Percentiles rank a stretch among this genome's conserved stretches.
Evolutionary conservation across 2,113 vertebrate species (phyloP).

Genomic region (Petrocephalus microphthalmus): DNA sequence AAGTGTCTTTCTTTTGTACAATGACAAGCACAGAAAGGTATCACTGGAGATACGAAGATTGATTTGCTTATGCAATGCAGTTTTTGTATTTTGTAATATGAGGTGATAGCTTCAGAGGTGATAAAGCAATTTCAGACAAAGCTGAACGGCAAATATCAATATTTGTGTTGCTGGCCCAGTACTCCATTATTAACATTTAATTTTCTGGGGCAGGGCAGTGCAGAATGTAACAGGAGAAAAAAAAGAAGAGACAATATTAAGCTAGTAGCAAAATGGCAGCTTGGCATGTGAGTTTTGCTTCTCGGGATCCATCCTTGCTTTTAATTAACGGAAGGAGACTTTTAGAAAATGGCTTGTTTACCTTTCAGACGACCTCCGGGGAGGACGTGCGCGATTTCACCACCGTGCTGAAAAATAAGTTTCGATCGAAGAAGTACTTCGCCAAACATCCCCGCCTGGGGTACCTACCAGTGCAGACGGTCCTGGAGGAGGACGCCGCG

Average conservation of each 20-base stretch:
- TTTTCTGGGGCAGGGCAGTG: not conserved
- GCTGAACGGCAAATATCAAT: not conserved
- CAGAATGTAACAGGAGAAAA: not conserved
- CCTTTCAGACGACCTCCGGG: constrained; percentile 73
- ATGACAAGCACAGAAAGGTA: not conserved
- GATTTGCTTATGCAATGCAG: not conserved
- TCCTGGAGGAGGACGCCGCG: constrained; percentile 72
- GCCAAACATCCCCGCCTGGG: constrained; percentile 77
- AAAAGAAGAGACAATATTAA: not conserved
- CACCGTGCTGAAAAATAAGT: constrained; percentile 78
- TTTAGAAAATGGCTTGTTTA: constrained; percentile 19
- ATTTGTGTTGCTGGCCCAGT: not conserved
- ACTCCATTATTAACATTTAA: not conserved
- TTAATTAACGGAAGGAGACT: not conserved
- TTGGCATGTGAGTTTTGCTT: not conserved
- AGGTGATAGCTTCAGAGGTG: not conserved
- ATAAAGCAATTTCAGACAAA: not conserved
- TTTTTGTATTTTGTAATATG: not conserved
- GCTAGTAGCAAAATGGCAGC: not conserved
- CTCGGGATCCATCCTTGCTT: not conserved
- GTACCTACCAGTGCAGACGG: constrained; percentile 76
- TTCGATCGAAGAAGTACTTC: constrained; percentile 80
- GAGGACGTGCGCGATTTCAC: constrained; percentile 81
- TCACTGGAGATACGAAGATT: not conserved
- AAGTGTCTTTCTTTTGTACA: not conserved